These are phyloP conservation scores for Baccha elongata DNA, from an alignment of 2,888 invertebrate genomes.

Conservation along the genomic window DNA sequence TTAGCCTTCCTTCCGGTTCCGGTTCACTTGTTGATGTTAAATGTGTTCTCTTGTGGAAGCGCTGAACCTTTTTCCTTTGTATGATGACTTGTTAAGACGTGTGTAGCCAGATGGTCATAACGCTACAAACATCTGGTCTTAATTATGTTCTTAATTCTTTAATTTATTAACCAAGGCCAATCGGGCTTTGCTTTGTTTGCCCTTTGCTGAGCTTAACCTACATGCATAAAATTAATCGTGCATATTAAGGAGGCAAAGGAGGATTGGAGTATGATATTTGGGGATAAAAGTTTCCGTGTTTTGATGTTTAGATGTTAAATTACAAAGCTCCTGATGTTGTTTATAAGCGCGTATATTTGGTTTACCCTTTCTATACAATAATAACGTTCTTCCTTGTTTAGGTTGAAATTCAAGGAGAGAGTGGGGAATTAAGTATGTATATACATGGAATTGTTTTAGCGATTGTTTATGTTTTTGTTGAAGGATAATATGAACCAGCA, in stretches of 20 bases:
- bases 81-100: neutral
- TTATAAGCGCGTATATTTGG: too few species aligned
- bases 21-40: slow-evolving; percentile 59
- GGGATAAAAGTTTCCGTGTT: neutral
- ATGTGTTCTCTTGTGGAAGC: neutral
- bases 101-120: slow-evolving; percentile 40
- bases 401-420: too few species aligned
- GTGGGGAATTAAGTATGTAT: too few species aligned
- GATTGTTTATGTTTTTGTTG: too few species aligned
- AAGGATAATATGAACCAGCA: too few species aligned
- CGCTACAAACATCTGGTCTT: slow-evolving; percentile 31
- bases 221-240: neutral
- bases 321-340: too few species aligned
- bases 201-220: neutral
- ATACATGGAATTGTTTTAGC: too few species aligned
- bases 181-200: slow-evolving; percentile 11
- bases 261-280: neutral
- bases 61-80: neutral
- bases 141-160: slow-evolving; percentile 32
- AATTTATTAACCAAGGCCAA: slow-evolving; percentile 43
- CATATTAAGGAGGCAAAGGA: neutral
- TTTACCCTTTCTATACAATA: neutral
- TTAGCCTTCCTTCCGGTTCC: neutral
- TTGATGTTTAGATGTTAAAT: neutral
- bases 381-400: neutral